Conservation (phyloP, 2,797 vertebrate species). For the Hydrocynus forskahlii region DNA sequence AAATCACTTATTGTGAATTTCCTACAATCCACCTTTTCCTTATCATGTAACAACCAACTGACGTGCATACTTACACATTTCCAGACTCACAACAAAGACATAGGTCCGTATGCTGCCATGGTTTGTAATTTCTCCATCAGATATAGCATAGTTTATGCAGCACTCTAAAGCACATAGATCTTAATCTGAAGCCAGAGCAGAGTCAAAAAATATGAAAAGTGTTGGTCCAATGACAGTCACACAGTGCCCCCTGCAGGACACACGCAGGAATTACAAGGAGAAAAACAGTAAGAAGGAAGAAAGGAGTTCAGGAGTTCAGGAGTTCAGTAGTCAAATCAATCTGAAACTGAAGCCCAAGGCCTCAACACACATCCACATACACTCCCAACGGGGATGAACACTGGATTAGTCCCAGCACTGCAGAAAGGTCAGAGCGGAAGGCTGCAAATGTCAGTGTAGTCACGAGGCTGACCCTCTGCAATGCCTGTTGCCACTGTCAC, state of each 20-base stretch:
- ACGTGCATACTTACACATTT: slow-evolving; percentile 35
- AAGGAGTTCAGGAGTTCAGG: slow-evolving; percentile 4
- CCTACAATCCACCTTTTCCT: slow-evolving; percentile 53
- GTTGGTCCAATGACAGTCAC: slow-evolving; percentile 41
- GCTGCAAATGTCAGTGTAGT: slow-evolving; percentile 53
- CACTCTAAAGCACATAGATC: slow-evolving; percentile 53
- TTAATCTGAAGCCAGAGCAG: slow-evolving; percentile 15
- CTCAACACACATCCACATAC: background rate
- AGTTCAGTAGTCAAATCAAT: slow-evolving; percentile 30
- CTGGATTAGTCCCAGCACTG: slow-evolving; percentile 51
- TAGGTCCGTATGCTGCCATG: slow-evolving; percentile 51
- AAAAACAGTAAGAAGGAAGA: slow-evolving; percentile 37
- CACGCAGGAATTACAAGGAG: slow-evolving; percentile 26
- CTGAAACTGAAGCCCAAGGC: background rate
- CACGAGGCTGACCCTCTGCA: slow-evolving; percentile 28
- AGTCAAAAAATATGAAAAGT: background rate
- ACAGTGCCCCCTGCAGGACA: slow-evolving; percentile 62
- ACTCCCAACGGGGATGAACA: slow-evolving; percentile 11
- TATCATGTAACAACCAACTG: slow-evolving; percentile 40
- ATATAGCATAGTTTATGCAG: slow-evolving; percentile 62
- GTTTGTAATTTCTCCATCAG: slow-evolving; percentile 63
- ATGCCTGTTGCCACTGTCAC: slow-evolving; percentile 25
- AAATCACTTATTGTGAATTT: slow-evolving; percentile 67
- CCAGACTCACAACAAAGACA: slow-evolving; percentile 56
- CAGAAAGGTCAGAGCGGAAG: slow-evolving; percentile 49